phyloP scores from a whole-genome alignment of 2,888 invertebrate genomes.

The Diaprepes abbreviatus region DNA sequence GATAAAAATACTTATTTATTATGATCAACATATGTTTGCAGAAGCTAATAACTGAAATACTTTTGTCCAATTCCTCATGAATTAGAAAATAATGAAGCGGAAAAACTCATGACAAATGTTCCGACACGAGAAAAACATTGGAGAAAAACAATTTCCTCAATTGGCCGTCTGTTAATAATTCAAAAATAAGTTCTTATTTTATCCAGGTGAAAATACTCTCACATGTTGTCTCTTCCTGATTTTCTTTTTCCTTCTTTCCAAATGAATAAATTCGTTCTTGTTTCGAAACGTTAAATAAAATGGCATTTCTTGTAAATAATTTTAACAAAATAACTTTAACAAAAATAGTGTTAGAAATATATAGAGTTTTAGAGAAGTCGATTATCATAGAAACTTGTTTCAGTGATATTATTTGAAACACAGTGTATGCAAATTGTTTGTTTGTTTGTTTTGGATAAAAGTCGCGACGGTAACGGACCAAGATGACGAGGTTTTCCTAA shows the following conservation, averaged over 20 bases:
- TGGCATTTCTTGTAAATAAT: no score
- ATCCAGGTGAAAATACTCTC: not conserved
- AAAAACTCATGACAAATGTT: not conserved
- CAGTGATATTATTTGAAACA: no score
- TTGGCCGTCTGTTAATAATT: conserved; percentile 10
- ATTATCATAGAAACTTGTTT: no score
- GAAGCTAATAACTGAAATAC: not conserved
- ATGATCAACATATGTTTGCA: no score
- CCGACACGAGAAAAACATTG: not conserved
- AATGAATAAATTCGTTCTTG: conserved; percentile 6
- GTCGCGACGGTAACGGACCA: no score
- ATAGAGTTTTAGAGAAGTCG: no score
- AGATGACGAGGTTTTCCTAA: no score
- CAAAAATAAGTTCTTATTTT: not conserved
- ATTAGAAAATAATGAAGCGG: not conserved
- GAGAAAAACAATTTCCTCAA: not conserved
- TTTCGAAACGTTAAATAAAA: not conserved
- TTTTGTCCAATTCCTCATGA: not conserved
- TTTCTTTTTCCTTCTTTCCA: not conserved
- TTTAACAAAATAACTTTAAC: no score
- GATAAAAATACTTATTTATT: no score
- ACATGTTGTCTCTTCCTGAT: not conserved
- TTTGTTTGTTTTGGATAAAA: no score
- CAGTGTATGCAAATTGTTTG: no score
- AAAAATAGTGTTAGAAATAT: no score